phyloP scores from a whole-genome alignment of 2,113 vertebrate genomes.

The Willisornis vidua region DNA sequence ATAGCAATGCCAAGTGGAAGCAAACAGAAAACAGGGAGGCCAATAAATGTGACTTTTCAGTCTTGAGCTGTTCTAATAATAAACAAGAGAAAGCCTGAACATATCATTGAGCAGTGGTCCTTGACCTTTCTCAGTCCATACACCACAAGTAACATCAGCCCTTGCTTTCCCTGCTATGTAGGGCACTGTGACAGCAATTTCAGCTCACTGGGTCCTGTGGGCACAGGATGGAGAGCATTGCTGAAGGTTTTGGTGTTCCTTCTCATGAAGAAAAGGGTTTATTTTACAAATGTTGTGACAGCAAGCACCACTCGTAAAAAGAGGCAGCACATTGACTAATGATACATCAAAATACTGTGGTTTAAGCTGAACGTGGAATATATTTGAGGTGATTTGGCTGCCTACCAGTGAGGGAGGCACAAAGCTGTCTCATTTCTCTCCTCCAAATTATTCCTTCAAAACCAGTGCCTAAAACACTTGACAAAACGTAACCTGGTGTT shows the following conservation, averaged over 20 bases:
- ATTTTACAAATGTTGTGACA: not conserved
- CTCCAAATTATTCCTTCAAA: not conserved
- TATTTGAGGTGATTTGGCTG: not conserved
- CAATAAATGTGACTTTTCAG: not conserved
- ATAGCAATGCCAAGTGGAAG: fast-evolving
- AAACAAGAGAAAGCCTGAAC: not conserved
- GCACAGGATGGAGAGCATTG: not conserved
- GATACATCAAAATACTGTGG: not conserved
- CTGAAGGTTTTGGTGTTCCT: not conserved
- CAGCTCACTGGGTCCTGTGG: fast-evolving
- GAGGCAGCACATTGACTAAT: fast-evolving
- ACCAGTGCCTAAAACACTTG: not conserved
- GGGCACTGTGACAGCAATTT: not conserved
- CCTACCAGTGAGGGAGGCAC: not conserved
- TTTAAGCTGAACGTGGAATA: not conserved
- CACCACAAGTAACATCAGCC: not conserved
- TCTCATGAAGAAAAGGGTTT: not conserved
- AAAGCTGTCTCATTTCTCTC: not conserved
- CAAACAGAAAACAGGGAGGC: not conserved
- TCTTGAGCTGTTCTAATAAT: not conserved
- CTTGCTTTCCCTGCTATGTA: not conserved
- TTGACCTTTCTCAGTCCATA: not conserved
- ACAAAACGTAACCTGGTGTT: not conserved
- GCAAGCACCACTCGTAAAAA: not conserved
- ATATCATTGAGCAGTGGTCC: not conserved